Conservation (phyloP, 2,113 vertebrate genomes). For the Cichladusa arquata region DNA sequence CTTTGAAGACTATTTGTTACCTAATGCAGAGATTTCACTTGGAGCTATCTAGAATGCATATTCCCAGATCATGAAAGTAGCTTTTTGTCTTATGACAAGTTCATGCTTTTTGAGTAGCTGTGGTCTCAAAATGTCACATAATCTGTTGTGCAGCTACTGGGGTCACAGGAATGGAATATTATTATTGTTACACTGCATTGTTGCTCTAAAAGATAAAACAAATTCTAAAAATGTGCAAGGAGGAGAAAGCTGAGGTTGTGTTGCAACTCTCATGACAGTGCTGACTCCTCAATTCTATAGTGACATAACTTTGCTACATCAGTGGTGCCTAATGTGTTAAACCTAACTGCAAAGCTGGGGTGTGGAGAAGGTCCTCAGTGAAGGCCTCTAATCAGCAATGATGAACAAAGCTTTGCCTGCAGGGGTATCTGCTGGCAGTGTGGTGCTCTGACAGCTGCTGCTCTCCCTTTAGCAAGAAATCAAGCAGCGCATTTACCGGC, state of each 20-base stretch:
- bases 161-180: neutral
- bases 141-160: neutral
- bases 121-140: neutral
- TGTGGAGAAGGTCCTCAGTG: neutral
- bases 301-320: neutral
- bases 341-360: neutral
- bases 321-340: neutral
- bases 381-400: neutral
- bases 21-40: neutral
- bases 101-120: neutral
- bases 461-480: slow-evolving; percentile 81
- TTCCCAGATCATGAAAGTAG: neutral
- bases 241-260: neutral
- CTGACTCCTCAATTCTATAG: neutral
- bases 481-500: slow-evolving; percentile 81
- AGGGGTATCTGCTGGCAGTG: neutral
- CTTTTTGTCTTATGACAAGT: neutral
- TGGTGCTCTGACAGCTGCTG: neutral
- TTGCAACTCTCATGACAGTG: neutral
- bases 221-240: neutral
- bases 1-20: neutral
- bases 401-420: neutral
- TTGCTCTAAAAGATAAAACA: neutral
- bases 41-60: neutral
- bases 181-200: neutral